A percentile compares a stretch with the other conserved stretches of the same genome.
These are phyloP conservation scores for Ptilonorhynchus violaceus DNA, from an alignment of 2,113 vertebrate genomes.

Conservation along the genomic window DNA sequence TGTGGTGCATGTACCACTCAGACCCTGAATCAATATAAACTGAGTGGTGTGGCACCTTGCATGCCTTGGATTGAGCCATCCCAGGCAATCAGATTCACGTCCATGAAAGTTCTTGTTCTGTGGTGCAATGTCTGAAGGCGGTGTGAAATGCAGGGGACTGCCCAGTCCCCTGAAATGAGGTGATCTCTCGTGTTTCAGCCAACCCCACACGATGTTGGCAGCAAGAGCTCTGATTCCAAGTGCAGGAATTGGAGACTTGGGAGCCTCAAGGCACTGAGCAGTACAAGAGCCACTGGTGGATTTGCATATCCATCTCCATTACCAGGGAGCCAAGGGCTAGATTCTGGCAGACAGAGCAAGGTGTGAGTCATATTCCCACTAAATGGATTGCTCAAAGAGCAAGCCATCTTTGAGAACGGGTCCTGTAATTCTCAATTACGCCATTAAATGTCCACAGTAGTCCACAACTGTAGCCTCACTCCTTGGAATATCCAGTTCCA, in stretches of 20 bases:
- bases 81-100: slow-evolving; percentile 22
- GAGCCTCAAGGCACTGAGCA: background rate
- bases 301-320: slow-evolving; percentile 38
- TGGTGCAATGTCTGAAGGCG: background rate
- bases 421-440: background rate
- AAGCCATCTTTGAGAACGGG: background rate
- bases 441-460: background rate
- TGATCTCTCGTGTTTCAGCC: background rate
- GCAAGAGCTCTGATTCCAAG: background rate
- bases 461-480: background rate
- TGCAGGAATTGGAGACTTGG: background rate
- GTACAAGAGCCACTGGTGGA: background rate
- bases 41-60: background rate
- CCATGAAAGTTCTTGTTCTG: background rate
- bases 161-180: background rate
- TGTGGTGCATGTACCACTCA: background rate
- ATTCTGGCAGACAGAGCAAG: background rate
- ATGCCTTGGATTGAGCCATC: background rate
- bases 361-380: background rate
- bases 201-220: background rate
- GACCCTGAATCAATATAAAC: background rate
- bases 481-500: background rate
- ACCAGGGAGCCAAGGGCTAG: background rate
- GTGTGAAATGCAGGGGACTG: background rate
- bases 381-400: background rate